phyloP scores from a whole-genome alignment of 2,113 vertebrate genomes.

The Crypturellus undulatus region DNA sequence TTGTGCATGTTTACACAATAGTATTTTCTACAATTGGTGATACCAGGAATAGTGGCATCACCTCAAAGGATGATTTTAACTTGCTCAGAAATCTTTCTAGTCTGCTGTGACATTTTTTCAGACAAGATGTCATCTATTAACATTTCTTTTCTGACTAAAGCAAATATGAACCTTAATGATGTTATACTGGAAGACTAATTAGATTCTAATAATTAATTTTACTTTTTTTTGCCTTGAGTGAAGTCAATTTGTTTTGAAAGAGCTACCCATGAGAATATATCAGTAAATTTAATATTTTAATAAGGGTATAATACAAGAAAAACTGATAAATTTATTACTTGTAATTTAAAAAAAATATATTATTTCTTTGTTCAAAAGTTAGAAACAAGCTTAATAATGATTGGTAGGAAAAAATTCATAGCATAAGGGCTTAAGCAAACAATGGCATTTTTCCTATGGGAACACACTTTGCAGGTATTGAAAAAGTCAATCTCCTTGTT shows the following conservation, averaged over 20 bases:
- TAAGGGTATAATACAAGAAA: not conserved
- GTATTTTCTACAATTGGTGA: not conserved
- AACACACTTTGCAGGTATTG: not conserved
- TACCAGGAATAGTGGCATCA: constrained; percentile 4
- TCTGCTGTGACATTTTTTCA: constrained; percentile 67
- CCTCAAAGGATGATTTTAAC: constrained; percentile 65
- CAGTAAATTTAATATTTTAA: constrained; percentile 35
- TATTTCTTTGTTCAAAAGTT: not conserved
- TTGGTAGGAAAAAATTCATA: not conserved
- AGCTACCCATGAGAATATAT: constrained; percentile 27
- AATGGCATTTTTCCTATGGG: not conserved
- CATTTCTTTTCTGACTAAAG: constrained; percentile 62
- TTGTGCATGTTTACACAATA: constrained; percentile 26
- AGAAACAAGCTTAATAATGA: not conserved
- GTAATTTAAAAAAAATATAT: not conserved
- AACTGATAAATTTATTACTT: not conserved
- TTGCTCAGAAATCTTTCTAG: constrained; percentile 66
- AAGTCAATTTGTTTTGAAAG: constrained; percentile 53
- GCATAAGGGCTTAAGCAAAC: not conserved
- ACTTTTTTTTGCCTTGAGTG: constrained; percentile 35
- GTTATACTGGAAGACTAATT: constrained; percentile 72
- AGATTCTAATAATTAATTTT: constrained; percentile 70
- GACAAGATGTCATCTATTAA: constrained; percentile 70
- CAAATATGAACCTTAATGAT: constrained; percentile 69
- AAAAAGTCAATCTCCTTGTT: not conserved